Evolutionary conservation across 1,140 invertebrate genomes (phyloP).

Genomic region (Tetraneura akinire): DNA sequence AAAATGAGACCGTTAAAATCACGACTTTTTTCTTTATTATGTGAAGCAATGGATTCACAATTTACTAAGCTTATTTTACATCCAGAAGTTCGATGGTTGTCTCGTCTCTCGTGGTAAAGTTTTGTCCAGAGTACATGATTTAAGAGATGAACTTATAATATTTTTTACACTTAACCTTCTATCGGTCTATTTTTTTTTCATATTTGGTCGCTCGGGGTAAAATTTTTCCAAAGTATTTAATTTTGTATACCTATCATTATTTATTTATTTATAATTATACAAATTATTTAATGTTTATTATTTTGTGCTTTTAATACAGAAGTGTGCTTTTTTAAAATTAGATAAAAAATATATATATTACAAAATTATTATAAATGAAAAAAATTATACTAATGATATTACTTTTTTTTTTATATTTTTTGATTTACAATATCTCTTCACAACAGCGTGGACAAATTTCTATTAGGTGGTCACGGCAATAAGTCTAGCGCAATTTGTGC

Average conservation of each 20-base stretch:
- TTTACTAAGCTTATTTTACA: slow-evolving; percentile 43
- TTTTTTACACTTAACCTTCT: slow-evolving; percentile 6
- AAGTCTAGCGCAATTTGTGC: neutral
- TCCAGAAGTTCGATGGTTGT: slow-evolving; percentile 49
- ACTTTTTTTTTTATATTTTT: too few species aligned
- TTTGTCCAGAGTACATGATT: neutral
- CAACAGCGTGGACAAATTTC: slow-evolving; percentile 5
- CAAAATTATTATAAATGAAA: too few species aligned
- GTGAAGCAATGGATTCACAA: slow-evolving; percentile 37
- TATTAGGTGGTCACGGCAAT: neutral
- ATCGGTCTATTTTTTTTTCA: too few species aligned
- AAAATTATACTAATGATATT: too few species aligned
- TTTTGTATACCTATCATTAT: too few species aligned
- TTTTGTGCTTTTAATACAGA: too few species aligned
- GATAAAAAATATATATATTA: too few species aligned
- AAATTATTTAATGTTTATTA: too few species aligned
- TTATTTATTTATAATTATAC: too few species aligned
- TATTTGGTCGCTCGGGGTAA: too few species aligned
- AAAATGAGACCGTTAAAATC: slow-evolving; percentile 16
- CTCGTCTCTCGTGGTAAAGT: slow-evolving; percentile 22
- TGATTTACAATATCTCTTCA: slow-evolving; percentile 15
- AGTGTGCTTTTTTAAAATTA: too few species aligned
- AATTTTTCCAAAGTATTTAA: too few species aligned
- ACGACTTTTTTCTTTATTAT: slow-evolving; percentile 33
- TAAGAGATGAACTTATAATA: neutral